Conservation (phyloP, 1,140 invertebrate species). For the Stegodyphus dumicola region DNA sequence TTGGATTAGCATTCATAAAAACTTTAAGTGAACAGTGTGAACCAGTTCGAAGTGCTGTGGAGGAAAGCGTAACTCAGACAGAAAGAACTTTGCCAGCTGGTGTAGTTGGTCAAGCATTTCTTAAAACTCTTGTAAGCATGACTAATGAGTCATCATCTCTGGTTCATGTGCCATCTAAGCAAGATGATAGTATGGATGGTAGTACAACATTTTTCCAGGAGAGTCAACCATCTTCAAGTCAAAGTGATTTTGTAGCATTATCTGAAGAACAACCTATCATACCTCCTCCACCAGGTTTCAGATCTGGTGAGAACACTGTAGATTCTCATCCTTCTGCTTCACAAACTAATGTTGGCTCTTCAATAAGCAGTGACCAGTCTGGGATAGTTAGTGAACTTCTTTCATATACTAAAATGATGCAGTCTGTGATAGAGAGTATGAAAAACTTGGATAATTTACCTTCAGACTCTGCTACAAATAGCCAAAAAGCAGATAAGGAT, state of each 20-base stretch:
- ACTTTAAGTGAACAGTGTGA: conserved; percentile 19
- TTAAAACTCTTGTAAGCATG: conserved; percentile 7
- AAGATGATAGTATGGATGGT: background rate
- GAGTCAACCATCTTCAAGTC: background rate
- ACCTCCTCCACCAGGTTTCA: conserved; percentile 37
- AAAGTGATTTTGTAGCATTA: background rate
- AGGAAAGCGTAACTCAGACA: background rate
- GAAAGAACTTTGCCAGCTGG: conserved; percentile 7
- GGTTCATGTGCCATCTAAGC: background rate
- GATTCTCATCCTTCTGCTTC: background rate
- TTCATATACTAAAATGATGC: conserved; percentile 55
- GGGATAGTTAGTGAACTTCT: conserved; percentile 45
- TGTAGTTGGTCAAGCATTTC: conserved; percentile 52
- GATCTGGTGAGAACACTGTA: background rate
- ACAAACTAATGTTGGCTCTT: background rate
- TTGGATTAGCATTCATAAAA: conserved; percentile 53
- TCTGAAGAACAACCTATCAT: conserved; percentile 30
- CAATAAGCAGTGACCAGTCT: background rate
- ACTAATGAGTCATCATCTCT: background rate
- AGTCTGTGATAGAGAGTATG: conserved; percentile 49
- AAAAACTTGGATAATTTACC: conserved; percentile 1
- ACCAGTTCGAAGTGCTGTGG: background rate
- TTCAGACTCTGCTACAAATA: background rate
- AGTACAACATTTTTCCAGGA: background rate
- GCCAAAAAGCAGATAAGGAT: too few species aligned